Conservation (phyloP, 2,888 invertebrate genomes). For the Tipula confusa region DNA sequence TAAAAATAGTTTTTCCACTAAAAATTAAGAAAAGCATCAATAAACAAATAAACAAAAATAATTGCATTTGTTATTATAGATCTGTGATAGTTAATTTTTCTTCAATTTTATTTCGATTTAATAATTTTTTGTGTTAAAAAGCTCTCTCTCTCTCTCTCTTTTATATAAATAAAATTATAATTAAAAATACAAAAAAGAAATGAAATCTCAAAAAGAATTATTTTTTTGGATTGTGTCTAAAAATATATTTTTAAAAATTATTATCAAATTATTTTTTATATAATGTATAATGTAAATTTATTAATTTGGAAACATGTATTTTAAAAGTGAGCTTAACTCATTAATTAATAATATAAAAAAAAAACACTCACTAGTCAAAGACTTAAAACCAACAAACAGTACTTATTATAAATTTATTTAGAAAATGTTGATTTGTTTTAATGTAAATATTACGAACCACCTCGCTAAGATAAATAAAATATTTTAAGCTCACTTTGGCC, state of each 20-base stretch:
- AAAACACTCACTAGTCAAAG: constrained; percentile 25
- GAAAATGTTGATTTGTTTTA: background rate
- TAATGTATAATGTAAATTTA: background rate
- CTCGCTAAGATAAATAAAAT: background rate
- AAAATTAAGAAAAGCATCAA: background rate
- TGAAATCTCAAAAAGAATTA: background rate
- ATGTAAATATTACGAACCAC: constrained; percentile 7
- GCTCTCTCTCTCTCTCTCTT: too few relatives aligned
- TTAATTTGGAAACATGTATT: background rate
- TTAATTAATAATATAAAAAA: too few relatives aligned
- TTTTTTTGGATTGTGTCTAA: constrained; percentile 9
- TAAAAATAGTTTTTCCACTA: background rate
- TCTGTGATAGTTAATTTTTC: constrained; percentile 12
- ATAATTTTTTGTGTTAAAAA: background rate
- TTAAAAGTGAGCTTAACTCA: background rate
- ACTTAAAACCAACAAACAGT: constrained; percentile 16
- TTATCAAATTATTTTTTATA: background rate
- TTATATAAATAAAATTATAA: background rate
- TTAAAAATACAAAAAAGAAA: background rate
- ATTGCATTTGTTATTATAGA: constrained; percentile 12
- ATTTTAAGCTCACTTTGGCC: background rate
- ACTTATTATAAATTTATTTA: background rate
- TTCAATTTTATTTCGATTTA: background rate
- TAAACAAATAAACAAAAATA: background rate
- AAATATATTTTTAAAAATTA: background rate